phyloP scores from a whole-genome alignment of 2,888 invertebrate species.

The Lobophora halterata region DNA sequence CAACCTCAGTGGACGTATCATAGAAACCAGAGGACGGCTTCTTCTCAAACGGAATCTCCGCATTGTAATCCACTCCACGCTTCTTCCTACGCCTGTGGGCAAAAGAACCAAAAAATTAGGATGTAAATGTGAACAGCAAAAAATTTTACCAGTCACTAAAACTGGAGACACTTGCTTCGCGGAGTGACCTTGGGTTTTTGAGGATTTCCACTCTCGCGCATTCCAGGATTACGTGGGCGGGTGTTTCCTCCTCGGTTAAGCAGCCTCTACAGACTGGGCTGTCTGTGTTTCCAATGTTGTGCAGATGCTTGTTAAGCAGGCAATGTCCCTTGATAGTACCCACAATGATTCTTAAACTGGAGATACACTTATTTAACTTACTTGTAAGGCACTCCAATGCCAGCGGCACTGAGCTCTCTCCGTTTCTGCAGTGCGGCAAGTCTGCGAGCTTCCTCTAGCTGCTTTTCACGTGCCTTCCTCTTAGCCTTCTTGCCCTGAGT shows the following conservation, averaged over 20 bases:
- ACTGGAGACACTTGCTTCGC: no score
- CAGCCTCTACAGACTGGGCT: no score
- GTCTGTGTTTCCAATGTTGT: no score
- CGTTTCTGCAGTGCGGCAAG: conserved; percentile 98
- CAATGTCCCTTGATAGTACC: no score
- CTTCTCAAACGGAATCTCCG: conserved; percentile 99
- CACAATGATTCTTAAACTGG: no score
- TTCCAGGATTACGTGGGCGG: no score
- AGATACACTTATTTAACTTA: conserved; percentile 26
- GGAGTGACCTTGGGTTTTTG: no score
- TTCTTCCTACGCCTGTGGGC: conserved; percentile 85
- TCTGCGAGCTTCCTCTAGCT: conserved; percentile 97
- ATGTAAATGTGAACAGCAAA: no score
- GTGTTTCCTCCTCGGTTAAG: no score
- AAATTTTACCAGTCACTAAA: no score
- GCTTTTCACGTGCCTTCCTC: conserved; percentile 97
- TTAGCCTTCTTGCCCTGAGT: conserved; percentile 98
- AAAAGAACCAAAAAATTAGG: neutral
- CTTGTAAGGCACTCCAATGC: conserved; percentile 85
- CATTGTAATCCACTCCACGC: conserved; percentile 97
- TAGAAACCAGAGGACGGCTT: conserved; percentile 95
- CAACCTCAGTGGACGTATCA: conserved; percentile 93
- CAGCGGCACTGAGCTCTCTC: conserved; percentile 98
- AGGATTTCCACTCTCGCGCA: no score
- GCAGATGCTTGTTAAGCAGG: no score